Percentiles rank a stretch among this genome's conserved stretches.
Conservation (phyloP, 1,140 invertebrate species). For the Tetraneura akinire region DNA sequence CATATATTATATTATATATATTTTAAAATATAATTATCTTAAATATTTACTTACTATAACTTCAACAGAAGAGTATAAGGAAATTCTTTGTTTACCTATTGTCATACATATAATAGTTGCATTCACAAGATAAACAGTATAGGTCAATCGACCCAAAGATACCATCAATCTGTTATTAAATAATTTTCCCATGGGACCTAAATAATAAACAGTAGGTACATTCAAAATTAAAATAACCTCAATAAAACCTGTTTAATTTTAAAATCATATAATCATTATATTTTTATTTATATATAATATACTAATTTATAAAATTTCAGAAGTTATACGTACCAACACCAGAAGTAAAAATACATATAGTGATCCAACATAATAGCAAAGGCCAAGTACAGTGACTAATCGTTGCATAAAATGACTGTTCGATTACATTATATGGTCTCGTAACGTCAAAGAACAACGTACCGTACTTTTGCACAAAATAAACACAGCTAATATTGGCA, state of each 20-base stretch:
- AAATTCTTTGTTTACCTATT: slow-evolving; percentile 11
- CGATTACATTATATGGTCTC: slow-evolving; percentile 55
- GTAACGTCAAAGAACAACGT: slow-evolving; percentile 33
- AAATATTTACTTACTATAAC: slow-evolving; percentile 1
- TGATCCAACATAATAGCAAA: slow-evolving; percentile 3
- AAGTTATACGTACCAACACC: not conserved
- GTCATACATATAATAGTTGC: slow-evolving; percentile 48
- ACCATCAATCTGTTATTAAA: slow-evolving; percentile 36
- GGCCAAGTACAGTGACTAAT: slow-evolving; percentile 56
- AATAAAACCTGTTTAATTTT: not conserved
- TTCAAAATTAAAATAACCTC: not conserved
- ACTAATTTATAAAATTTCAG: not conserved
- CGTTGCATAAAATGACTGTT: slow-evolving; percentile 66
- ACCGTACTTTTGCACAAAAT: too few species aligned
- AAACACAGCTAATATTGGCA: too few species aligned
- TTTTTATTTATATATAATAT: too few species aligned
- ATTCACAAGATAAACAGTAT: slow-evolving; percentile 54
- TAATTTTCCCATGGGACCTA: slow-evolving; percentile 26
- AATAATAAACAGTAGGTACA: slow-evolving; percentile 63
- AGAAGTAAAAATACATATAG: not conserved
- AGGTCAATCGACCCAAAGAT: slow-evolving; percentile 53
- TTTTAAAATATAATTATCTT: too few species aligned
- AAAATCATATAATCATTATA: too few species aligned
- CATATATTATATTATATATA: too few species aligned
- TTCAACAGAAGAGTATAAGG: not conserved